Base-by-base conservation (phyloP, 2,888 invertebrate species). In the Phengaris alcon region DNA sequence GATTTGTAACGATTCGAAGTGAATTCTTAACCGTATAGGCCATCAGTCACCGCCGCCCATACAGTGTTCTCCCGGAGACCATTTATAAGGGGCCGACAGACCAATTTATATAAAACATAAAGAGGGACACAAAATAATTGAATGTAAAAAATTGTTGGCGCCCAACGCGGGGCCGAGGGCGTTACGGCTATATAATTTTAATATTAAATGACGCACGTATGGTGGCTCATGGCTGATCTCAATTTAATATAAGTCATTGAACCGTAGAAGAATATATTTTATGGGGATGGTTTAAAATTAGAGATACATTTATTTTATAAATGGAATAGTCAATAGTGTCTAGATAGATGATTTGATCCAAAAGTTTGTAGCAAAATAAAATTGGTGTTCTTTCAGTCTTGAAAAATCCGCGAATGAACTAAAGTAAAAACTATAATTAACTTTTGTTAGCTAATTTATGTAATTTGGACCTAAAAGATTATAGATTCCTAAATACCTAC, bases 41-140 rank as follows among this genome's bases (percentile, higher is more conserved):
- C 78, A 79, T 79, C 77, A 79, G 75, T 78, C 79, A 79, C 79
- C 81, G 81, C 90, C 90, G 86, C 92, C 91, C 89, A 90, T 90
- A 86, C 88, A 83, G 78, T 87, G 88, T 89, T 86, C 83, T 82
- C 80, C 83, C 79, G 83, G 82, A 87, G 84, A 85, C 86, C 90
- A 92, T 92, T 91, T 90, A 90, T 92, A 85, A 91, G 86, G 86
- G 89, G 83, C 86, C 86, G 89, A 90, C 89, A 88, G 87, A 88
- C 85, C 89, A 89, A 92, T 92, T 91, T 90, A 91, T 92, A 89
- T 87, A 85, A 82, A 83, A 82, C 81, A 88, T 84, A 87, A 86
- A 84, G 87, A 88, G 87, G 90, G 91, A 87, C 87, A 88, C 78
- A 82, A 84, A 85, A 86, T 92, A 90, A 93, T 92, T 91, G 90